Evolutionary conservation across 35 echinoderm and acorn worm species (phyloP).

Genomic region (Holothuria glaberrima): DNA sequence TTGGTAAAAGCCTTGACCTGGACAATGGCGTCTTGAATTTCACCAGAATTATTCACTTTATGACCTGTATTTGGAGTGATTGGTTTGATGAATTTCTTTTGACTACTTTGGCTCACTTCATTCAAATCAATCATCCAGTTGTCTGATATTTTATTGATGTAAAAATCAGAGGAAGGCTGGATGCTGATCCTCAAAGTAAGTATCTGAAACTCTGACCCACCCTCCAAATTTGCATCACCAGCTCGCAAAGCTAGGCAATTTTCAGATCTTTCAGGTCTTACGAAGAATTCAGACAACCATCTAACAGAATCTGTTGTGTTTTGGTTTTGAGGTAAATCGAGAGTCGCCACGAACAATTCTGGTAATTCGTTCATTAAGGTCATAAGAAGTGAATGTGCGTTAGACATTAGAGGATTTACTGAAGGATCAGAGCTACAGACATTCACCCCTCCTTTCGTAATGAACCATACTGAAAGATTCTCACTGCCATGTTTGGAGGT

Average conservation of each 20-base stretch:
- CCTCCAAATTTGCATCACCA: not conserved
- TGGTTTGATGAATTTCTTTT: no score
- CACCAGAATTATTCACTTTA: not conserved
- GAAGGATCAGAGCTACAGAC: not conserved
- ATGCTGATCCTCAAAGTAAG: not conserved
- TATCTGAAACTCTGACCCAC: not conserved
- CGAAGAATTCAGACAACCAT: slow-evolving; percentile 21
- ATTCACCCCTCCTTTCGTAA: not conserved
- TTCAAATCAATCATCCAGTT: slow-evolving; percentile 7
- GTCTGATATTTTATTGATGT: not conserved
- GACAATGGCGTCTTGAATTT: not conserved
- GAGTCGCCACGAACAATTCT: not conserved
- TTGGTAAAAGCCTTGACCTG: not conserved
- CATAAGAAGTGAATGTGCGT: slow-evolving; percentile 45
- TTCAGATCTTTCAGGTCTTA: slow-evolving; percentile 24
- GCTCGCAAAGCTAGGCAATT: slow-evolving; percentile 52
- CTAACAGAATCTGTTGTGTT: slow-evolving; percentile 21
- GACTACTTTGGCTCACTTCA: not conserved
- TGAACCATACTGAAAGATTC: not conserved
- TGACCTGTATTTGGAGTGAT: not conserved
- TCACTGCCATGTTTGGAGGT: not conserved
- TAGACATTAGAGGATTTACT: slow-evolving; percentile 47
- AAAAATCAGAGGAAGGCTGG: not conserved
- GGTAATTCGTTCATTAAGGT: slow-evolving; percentile 72
- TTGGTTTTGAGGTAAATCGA: slow-evolving; percentile 60